Evolutionary conservation across 2,888 invertebrate species (phyloP).

Genomic region (Calameuta filiformis): DNA sequence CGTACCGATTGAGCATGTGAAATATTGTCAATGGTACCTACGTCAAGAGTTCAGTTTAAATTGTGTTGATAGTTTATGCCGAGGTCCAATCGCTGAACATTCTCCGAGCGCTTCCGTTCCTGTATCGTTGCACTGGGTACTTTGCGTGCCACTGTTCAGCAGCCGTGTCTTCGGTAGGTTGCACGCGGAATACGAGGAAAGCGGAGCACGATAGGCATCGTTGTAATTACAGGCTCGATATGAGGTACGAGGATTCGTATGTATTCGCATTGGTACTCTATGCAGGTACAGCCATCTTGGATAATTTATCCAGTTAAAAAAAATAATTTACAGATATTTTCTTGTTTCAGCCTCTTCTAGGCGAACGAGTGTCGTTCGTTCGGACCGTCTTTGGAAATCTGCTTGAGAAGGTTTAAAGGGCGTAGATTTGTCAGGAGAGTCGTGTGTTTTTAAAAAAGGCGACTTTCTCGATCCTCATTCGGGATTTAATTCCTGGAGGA

Average conservation of each 20-base stretch:
- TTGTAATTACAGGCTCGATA: not conserved
- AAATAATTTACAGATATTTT: not conserved
- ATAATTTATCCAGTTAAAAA: not conserved
- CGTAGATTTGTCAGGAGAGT: slow-evolving; percentile 33
- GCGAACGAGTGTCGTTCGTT: not conserved
- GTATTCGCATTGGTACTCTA: not conserved
- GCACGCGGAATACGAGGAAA: not conserved
- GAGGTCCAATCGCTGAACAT: not conserved
- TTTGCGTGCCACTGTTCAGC: not conserved
- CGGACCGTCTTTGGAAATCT: not conserved
- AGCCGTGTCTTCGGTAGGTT: not conserved
- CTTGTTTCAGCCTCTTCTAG: not conserved
- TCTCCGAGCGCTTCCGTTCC: not conserved
- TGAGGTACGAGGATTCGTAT: not conserved
- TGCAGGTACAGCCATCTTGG: not conserved
- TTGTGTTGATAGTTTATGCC: not conserved
- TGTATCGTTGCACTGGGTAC: not conserved
- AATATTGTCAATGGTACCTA: not conserved
- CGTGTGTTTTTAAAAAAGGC: not conserved
- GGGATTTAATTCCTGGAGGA: slow-evolving; percentile 11
- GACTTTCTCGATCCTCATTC: not conserved
- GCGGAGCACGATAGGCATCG: not conserved
- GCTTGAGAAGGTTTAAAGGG: slow-evolving; percentile 29
- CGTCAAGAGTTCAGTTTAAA: not conserved
- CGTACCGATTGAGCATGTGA: not conserved